A percentile compares a stretch with the other conserved stretches of the same genome.
Evolutionary conservation across 2,888 invertebrate species (phyloP).

Genomic region (Lutraria lutraria): DNA sequence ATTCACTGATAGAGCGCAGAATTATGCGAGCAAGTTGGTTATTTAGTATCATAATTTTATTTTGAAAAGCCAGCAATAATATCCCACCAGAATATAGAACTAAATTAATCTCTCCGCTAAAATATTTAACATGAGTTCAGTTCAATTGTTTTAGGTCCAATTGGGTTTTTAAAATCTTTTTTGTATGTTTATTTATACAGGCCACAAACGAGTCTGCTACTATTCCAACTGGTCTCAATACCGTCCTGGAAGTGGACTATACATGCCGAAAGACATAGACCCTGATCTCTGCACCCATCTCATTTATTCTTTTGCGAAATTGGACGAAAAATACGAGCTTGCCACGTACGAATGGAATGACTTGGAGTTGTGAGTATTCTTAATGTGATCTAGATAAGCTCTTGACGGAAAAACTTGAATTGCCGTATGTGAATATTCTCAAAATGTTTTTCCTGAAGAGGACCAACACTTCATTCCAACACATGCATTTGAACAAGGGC

Average conservation of each 20-base stretch:
- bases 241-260: constrained; percentile 37
- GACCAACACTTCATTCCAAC: too few species aligned
- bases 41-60: neutral
- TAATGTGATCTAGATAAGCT: neutral
- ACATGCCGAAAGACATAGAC: constrained; percentile 53
- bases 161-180: neutral
- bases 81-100: neutral
- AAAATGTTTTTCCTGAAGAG: too few species aligned
- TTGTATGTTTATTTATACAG: constrained; percentile 19
- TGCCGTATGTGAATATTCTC: too few species aligned
- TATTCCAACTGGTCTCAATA: constrained; percentile 68
- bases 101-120: neutral
- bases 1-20: neutral
- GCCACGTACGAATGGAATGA: constrained; percentile 56
- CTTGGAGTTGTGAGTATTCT: constrained; percentile 37
- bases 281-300: constrained; percentile 59
- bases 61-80: too few species aligned
- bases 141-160: neutral
- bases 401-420: too few species aligned
- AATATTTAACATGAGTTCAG: neutral
- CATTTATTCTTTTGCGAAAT: constrained; percentile 56
- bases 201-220: constrained; percentile 53
- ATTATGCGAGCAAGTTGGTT: neutral
- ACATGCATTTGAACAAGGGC: too few species aligned
- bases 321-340: constrained; percentile 33